Conservation (phyloP, 1,140 invertebrate genomes). For the Ylistrum balloti region DNA sequence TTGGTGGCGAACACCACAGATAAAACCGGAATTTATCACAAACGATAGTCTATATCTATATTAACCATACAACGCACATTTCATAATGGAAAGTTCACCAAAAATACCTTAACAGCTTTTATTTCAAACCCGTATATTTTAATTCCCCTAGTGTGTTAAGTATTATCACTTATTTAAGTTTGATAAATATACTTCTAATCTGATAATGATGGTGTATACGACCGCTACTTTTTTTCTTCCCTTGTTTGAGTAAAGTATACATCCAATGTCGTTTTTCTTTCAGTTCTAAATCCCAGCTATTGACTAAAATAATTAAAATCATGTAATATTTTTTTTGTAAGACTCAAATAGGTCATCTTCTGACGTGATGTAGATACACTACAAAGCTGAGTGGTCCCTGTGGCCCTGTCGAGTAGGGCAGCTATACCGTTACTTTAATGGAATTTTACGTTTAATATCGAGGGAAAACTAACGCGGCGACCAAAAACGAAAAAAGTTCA, state of each 20-base stretch:
- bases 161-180: not conserved
- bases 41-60: not conserved
- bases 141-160: conserved; percentile 4
- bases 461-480: not conserved
- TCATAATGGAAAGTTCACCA: not conserved
- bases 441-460: conserved; percentile 22
- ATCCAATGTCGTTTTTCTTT: not conserved
- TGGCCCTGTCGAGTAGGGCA: not conserved
- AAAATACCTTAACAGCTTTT: conserved; percentile 13
- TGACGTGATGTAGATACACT: conserved; percentile 18
- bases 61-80: conserved; percentile 12
- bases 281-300: not conserved
- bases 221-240: not conserved
- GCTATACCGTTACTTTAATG: not conserved
- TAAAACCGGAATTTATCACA: not conserved
- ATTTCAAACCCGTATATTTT: conserved; percentile 18
- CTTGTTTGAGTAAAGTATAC: not conserved
- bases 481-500: conserved; percentile 34
- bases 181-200: conserved; percentile 28
- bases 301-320: conserved; percentile 30
- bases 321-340: not conserved
- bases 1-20: not conserved
- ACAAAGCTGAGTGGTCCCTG: not conserved
- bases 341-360: conserved; percentile 33
- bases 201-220: conserved; percentile 4